These are phyloP conservation scores for Rhinogobio ventralis DNA, from an alignment of 2,797 vertebrate species.

Conservation along the genomic window DNA sequence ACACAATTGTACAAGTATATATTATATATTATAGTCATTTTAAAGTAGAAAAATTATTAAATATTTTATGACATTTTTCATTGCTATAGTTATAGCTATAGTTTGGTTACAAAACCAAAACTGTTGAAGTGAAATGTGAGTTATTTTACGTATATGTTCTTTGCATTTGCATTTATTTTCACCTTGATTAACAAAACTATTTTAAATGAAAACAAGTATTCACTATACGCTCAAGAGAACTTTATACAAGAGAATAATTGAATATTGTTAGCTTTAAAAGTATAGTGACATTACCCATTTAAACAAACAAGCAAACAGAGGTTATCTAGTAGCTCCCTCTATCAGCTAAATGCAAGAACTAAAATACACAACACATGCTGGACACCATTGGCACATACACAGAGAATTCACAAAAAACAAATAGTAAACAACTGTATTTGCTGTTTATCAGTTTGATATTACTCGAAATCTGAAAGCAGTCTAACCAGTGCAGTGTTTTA, in stretches of 20 bases:
- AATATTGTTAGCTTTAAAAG: too few species aligned
- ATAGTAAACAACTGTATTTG: not conserved
- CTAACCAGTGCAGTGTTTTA: not conserved
- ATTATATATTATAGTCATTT: not conserved
- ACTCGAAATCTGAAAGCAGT: not conserved
- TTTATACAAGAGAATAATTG: too few species aligned
- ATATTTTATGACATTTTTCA: not conserved
- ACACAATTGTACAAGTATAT: not conserved
- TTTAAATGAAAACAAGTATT: too few species aligned
- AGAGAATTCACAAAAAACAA: not conserved
- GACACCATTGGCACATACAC: not conserved
- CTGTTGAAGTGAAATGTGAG: not conserved
- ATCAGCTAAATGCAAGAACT: constrained; percentile 2
- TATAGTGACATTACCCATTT: too few species aligned
- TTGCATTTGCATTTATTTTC: too few species aligned
- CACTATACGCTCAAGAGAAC: too few species aligned
- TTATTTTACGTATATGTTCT: too few species aligned
- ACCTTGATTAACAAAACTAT: too few species aligned
- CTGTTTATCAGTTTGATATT: not conserved
- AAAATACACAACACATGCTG: not conserved
- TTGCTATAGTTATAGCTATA: too few species aligned
- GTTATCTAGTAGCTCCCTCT: constrained; percentile 24
- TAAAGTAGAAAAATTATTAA: too few species aligned
- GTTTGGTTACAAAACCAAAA: not conserved
- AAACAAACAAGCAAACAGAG: not conserved